Conservation (phyloP, 2,888 invertebrate species). For the Odontomyia ornata region DNA sequence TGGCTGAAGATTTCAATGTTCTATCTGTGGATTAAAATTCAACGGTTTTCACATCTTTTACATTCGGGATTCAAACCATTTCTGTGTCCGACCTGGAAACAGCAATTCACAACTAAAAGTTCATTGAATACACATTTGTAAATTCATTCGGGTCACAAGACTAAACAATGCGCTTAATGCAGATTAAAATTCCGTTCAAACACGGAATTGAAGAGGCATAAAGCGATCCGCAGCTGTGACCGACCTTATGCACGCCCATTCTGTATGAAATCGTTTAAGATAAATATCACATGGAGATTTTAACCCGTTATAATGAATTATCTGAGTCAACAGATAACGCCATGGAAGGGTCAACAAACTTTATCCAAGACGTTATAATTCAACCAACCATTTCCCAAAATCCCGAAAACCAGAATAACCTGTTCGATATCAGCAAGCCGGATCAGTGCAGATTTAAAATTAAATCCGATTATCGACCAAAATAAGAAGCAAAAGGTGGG, state of each 20-base stretch:
- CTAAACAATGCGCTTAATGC: constrained; percentile 50
- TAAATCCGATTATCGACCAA: too few relatives aligned
- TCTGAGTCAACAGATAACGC: too few relatives aligned
- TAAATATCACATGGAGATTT: constrained; percentile 50
- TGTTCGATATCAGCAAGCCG: too few relatives aligned
- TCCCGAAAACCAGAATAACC: too few relatives aligned
- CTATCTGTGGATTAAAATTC: too few relatives aligned
- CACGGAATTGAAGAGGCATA: constrained; percentile 51
- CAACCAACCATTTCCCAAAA: too few relatives aligned
- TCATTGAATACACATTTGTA: constrained; percentile 52
- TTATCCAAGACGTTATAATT: too few relatives aligned
- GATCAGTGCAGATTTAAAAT: too few relatives aligned
- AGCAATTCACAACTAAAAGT: neutral
- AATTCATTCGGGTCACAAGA: constrained; percentile 51
- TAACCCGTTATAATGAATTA: too few relatives aligned
- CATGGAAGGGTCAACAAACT: too few relatives aligned
- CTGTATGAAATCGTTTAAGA: constrained; percentile 50
- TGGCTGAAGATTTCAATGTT: too few relatives aligned
- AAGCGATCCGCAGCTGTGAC: constrained; percentile 49
- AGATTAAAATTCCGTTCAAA: constrained; percentile 50
- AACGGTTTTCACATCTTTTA: constrained; percentile 47
- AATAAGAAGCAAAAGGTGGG: too few relatives aligned
- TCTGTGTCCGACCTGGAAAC: constrained; percentile 53
- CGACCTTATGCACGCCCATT: constrained; percentile 51
- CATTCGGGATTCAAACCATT: constrained; percentile 51